Base-by-base conservation (phyloP, 37 sponge, comb jelly and placozoan species). In the Corticium candelabrum region DNA sequence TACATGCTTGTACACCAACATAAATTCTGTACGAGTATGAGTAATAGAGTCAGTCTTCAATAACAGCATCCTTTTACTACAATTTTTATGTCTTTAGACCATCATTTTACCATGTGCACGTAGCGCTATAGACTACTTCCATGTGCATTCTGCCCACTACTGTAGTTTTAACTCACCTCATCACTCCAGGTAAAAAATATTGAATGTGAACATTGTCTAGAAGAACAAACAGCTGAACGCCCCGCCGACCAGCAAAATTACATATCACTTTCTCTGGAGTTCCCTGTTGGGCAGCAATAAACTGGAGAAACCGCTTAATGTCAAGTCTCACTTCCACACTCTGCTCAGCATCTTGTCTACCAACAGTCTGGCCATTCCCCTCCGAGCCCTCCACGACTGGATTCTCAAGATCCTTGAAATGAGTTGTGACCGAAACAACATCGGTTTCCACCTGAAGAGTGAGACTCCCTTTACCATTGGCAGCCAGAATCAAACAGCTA, bases 201-300 rank as follows among this genome's bases (percentile, higher is more conserved):
- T 89, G 90, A 30, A 96, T 67, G 2, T 85, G 87, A 1, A 92
- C 87, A 68, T 91, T 90, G 57, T 96, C 93, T 35, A 90, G 92
- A 0, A 96, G 78, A 0, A 96, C 67, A 73, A 92, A 96, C 2
- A 91, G 75, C 40, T 96, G 96, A 0, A 96, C 62, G 67, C 87
- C 93, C 32, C 83, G 72, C 56, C 56, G 11, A 43, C 56, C 56
- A 43, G 56, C 56, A 43, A 43, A 43, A 11, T 90, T 93, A 50
- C 91, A 93, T 3, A 93, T 89, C 39, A 79, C 86, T 83, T 90
- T 90, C 3, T 83, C 82, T 29, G 93, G 88, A 30, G 81, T 81
- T 75, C 87, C 85, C 57, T 91, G 96, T 62, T 91, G 96, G 56
- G 88, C 85, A 73, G 80, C 83, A 38, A 91, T 38, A 68, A 92